Percentiles rank a stretch among this genome's conserved stretches.
phyloP scores from a whole-genome alignment of 1,140 invertebrate genomes.

The Platorchestia sp. region DNA sequence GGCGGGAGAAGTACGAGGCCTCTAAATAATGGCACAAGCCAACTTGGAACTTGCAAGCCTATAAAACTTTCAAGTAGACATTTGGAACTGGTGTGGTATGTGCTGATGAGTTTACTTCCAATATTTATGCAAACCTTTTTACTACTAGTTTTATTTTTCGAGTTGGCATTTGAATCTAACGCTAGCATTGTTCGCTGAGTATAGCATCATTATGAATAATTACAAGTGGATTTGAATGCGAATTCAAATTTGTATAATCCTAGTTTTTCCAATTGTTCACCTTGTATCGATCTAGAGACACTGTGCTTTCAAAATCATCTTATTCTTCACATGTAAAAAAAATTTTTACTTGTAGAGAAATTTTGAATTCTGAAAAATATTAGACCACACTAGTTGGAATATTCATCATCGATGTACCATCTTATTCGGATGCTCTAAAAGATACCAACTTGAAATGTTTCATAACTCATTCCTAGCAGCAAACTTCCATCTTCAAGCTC shows the following conservation, averaged over 20 bases:
- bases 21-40: conserved; percentile 18
- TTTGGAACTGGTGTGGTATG: conserved; percentile 49
- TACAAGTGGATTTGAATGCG: background rate
- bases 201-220: background rate
- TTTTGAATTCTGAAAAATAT: background rate
- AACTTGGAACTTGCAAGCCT: conserved; percentile 36
- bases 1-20: background rate
- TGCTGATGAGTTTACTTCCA: background rate
- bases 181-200: background rate
- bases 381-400: background rate
- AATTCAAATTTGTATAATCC: background rate
- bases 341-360: background rate
- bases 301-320: background rate
- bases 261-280: background rate
- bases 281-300: background rate
- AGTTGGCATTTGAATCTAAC: background rate
- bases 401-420: background rate
- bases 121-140: background rate
- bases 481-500: conserved; percentile 44
- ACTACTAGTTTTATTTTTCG: background rate
- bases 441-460: conserved; percentile 18
- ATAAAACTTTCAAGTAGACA: conserved; percentile 50
- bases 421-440: background rate
- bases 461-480: background rate
- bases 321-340: background rate